These are phyloP conservation scores for Cotesia typhae DNA, from an alignment of 1,140 invertebrate species.

Conservation along the genomic window DNA sequence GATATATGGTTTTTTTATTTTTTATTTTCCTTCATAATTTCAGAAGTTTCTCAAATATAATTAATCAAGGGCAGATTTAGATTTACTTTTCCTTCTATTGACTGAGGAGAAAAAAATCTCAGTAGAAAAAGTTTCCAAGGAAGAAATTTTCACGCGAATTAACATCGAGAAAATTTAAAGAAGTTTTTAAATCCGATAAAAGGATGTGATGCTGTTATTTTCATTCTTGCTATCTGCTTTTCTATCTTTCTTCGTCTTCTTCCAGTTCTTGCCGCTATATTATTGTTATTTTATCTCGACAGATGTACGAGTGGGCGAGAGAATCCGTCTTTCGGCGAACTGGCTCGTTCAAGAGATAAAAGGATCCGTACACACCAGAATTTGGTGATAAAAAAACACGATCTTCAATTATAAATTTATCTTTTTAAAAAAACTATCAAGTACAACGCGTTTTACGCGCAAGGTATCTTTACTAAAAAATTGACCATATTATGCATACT, in stretches of 20 bases:
- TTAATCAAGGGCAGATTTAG: slow-evolving; percentile 1
- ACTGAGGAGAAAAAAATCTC: slow-evolving; percentile 14
- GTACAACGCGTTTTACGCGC: too few species aligned
- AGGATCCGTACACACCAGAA: slow-evolving; percentile 26
- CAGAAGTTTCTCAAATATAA: background rate
- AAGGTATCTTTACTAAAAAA: too few species aligned
- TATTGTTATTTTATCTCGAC: slow-evolving; percentile 25
- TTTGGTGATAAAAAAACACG: slow-evolving; percentile 11
- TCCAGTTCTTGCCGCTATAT: background rate
- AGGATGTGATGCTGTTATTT: slow-evolving; percentile 23
- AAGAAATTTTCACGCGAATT: slow-evolving; percentile 26
- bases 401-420: background rate
- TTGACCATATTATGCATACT: too few species aligned
- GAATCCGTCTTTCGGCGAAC: slow-evolving; percentile 10
- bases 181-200: slow-evolving; percentile 37
- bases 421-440: too few species aligned
- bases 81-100: background rate
- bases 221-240: background rate
- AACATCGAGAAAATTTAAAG: slow-evolving; percentile 32
- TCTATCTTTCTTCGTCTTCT: background rate
- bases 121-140: background rate
- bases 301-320: slow-evolving; percentile 18
- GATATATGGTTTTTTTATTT: background rate
- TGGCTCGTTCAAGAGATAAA: slow-evolving; percentile 25
- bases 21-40: background rate